Evolutionary conservation across 92 coral and sea anemone species (phyloP).

Genomic region (Pocillopora meandrina): DNA sequence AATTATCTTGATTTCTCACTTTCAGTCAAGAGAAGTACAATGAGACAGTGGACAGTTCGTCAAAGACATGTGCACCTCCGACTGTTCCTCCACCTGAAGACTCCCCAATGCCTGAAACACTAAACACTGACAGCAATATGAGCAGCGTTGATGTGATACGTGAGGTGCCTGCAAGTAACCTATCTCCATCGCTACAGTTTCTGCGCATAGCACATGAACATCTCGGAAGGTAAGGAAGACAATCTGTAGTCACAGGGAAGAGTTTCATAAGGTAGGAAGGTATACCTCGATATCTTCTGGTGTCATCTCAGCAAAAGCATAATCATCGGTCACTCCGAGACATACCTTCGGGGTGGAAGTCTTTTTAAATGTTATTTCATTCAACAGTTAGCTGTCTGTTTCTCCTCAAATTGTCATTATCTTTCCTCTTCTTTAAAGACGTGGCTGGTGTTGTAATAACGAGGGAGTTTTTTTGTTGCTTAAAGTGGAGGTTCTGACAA

Average conservation of each 20-base stretch:
- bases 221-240: conserved; percentile 80
- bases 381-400: too few species aligned
- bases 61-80: conserved; percentile 42
- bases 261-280: neutral
- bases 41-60: conserved; percentile 53
- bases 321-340: too few species aligned
- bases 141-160: conserved; percentile 52
- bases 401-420: neutral
- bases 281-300: too few species aligned
- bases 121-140: conserved; percentile 58
- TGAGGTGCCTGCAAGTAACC: conserved; percentile 62
- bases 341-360: too few species aligned
- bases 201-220: conserved; percentile 92
- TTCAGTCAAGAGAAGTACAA: conserved; percentile 80
- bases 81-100: conserved; percentile 61
- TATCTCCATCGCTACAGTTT: conserved; percentile 83
- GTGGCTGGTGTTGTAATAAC: conserved; percentile 96
- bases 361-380: too few species aligned
- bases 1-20: neutral
- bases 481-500: conserved; percentile 72
- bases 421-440: conserved; percentile 38
- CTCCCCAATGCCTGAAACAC: conserved; percentile 57
- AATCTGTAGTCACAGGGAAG: neutral
- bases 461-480: conserved; percentile 88
- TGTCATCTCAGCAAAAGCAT: too few species aligned